A percentile compares a stretch with the other conserved stretches of the same genome.
Evolutionary conservation across 2,113 vertebrate species (phyloP).

Genomic region (Platichthys stellatus): DNA sequence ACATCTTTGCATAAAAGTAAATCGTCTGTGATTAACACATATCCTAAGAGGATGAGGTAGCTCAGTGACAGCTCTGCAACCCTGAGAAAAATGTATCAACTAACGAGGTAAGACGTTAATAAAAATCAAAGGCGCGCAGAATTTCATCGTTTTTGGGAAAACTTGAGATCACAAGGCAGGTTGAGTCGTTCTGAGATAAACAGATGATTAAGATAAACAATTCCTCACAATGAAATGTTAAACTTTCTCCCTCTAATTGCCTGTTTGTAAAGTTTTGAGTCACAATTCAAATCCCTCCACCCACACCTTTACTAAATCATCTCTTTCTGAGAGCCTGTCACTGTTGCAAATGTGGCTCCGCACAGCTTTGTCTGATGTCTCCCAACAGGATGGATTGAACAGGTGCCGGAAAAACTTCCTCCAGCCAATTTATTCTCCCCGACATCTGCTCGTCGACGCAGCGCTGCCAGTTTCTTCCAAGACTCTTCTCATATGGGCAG

Average conservation of each 20-base stretch:
- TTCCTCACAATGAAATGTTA: too few relatives aligned
- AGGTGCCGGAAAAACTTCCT: conserved; percentile 66
- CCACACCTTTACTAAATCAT: conserved; percentile 13
- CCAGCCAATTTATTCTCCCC: conserved; percentile 69
- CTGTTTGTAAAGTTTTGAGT: conserved; percentile 13
- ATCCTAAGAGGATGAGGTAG: not conserved
- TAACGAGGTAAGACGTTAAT: too few relatives aligned
- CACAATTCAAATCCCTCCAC: conserved; percentile 9
- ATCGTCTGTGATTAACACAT: not conserved
- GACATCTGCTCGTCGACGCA: conserved; percentile 65
- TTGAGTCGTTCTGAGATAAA: not conserved
- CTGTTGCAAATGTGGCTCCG: conserved; percentile 33
- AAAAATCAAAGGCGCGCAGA: too few relatives aligned
- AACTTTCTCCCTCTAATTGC: not conserved
- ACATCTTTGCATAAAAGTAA: not conserved
- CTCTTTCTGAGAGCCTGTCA: conserved; percentile 33
- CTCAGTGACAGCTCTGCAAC: not conserved
- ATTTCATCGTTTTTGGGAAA: not conserved
- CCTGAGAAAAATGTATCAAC: not conserved
- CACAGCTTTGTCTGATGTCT: conserved; percentile 59
- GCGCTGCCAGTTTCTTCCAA: conserved; percentile 52
- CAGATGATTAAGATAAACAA: not conserved
- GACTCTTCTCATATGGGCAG: conserved; percentile 43
- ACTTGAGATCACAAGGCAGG: not conserved
- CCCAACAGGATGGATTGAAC: conserved; percentile 57